phyloP scores from a whole-genome alignment of 2,888 invertebrate species.

The Drosophila neonasuta region DNA sequence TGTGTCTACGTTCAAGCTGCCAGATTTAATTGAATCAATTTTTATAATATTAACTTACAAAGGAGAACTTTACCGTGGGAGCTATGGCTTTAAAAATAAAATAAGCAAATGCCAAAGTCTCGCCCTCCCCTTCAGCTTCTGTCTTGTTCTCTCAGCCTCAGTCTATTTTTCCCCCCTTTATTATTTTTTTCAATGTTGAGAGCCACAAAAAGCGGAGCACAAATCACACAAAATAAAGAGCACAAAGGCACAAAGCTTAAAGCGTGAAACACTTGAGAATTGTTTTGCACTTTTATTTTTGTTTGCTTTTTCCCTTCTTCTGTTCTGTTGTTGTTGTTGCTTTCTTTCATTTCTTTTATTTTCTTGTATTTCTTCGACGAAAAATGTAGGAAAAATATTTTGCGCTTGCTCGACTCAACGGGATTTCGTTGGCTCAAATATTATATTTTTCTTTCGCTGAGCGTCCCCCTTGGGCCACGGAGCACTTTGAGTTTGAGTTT shows the following conservation, averaged over 20 bases:
- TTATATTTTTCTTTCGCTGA: slow-evolving; percentile 25
- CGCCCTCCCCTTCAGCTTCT: neutral
- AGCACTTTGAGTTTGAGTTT: slow-evolving; percentile 27
- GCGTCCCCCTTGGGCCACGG: slow-evolving; percentile 32
- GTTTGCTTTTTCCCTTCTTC: slow-evolving; percentile 31
- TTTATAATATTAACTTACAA: slow-evolving; percentile 63
- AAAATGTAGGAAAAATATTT: slow-evolving; percentile 44
- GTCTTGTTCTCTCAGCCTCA: neutral
- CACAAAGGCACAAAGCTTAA: slow-evolving; percentile 68
- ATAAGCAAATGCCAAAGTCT: slow-evolving; percentile 24
- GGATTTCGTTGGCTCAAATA: slow-evolving; percentile 51
- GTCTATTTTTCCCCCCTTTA: slow-evolving; percentile 10
- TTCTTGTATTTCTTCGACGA: slow-evolving; percentile 8
- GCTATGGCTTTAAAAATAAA: slow-evolving; percentile 36
- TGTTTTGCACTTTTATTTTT: slow-evolving; percentile 66
- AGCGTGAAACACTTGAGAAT: slow-evolving; percentile 76
- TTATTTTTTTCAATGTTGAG: slow-evolving; percentile 27
- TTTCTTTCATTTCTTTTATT: slow-evolving; percentile 16
- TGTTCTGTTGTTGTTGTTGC: slow-evolving; percentile 19
- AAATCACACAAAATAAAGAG: slow-evolving; percentile 50
- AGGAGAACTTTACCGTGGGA: slow-evolving; percentile 56
- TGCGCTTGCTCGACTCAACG: slow-evolving; percentile 48
- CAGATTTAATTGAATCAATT: slow-evolving; percentile 65
- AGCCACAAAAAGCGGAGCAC: slow-evolving; percentile 27
- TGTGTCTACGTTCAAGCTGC: slow-evolving; percentile 26